A percentile compares a stretch with the other conserved stretches of the same genome.
These are phyloP conservation scores for Poecilia picta DNA, from an alignment of 2,797 vertebrate genomes.

Conservation along the genomic window DNA sequence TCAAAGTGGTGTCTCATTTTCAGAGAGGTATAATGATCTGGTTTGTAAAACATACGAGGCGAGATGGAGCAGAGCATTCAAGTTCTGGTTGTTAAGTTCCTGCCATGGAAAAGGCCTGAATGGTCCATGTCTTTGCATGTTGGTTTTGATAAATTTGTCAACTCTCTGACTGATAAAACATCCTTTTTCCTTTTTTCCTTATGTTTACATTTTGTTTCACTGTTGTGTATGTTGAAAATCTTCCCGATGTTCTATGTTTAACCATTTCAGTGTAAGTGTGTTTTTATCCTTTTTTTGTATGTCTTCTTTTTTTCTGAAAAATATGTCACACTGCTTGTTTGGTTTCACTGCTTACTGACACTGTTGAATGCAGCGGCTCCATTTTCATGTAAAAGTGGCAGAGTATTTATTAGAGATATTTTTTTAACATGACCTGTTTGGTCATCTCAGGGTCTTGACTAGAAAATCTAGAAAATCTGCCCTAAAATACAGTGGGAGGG, in stretches of 20 bases:
- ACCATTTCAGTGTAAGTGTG: not conserved
- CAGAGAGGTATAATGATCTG: not conserved
- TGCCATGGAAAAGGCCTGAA: slow-evolving; percentile 45
- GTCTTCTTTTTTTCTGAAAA: slow-evolving; percentile 25
- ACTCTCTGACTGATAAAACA: slow-evolving; percentile 21
- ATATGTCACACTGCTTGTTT: slow-evolving; percentile 59
- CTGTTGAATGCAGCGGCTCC: slow-evolving; percentile 7
- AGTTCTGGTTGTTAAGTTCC: slow-evolving; percentile 26
- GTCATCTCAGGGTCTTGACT: slow-evolving; percentile 30
- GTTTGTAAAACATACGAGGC: slow-evolving; percentile 14
- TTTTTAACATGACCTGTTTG: slow-evolving; percentile 9
- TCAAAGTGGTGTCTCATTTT: not conserved
- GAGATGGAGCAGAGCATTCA: slow-evolving; percentile 3
- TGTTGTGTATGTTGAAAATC: slow-evolving; percentile 28
- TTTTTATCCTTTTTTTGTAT: slow-evolving; percentile 30
- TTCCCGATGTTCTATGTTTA: slow-evolving; percentile 19
- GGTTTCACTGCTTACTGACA: slow-evolving; percentile 8
- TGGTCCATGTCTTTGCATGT: slow-evolving; percentile 49
- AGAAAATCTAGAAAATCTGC: slow-evolving; percentile 27
- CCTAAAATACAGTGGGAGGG: slow-evolving; percentile 20
- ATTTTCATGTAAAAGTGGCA: slow-evolving; percentile 29
- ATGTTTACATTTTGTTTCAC: slow-evolving; percentile 23
- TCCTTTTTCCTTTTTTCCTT: slow-evolving; percentile 33
- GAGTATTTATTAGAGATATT: slow-evolving; percentile 15
- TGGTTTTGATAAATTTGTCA: not conserved